Evolutionary conservation across 2,888 invertebrate genomes (phyloP), one percentile per base, ranked within the genome.

Genomic region (Pyralis farinalis): DNA sequence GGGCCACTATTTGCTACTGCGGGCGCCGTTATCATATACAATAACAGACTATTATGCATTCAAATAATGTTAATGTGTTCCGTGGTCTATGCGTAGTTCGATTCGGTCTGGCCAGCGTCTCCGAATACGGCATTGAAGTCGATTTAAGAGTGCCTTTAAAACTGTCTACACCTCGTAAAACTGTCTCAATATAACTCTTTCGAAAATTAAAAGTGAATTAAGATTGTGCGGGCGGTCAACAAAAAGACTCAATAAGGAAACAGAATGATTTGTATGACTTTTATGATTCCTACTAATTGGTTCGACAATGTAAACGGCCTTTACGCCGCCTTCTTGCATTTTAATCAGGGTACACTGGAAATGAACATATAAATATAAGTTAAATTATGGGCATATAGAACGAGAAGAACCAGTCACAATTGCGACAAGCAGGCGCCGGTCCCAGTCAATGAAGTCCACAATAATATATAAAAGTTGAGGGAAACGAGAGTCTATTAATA

Each of bases 321-420:
- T 70, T 66, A 58, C 65, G 58, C 58, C 64, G 75, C 64, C 72
- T 76, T 76, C 65, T 73, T 76, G 82, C 75, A 81, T 85, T 82
- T 84, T 83, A 84, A 83, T 82, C 72, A 75, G 71, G 61, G 69
- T 70, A 71, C 71, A 70, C 71, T 81, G 73, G 71, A 76, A 76
- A 79, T 79, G 78, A 77, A 76, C 71, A 74, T 73, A 71, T 16
- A 16, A 3, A 16, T 60, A 43, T 43, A 67, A 68, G 71, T 76
- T 74, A 71, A 76, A 72, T 71, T 79, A 82, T 80, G 77, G 75
- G 62, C 73, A 69, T 71, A 78, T 70, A 71, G 76, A 82, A 83
- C 85, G 68, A 82, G 81, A 83, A 79, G 80, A 84, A 84, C 86
- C 83, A 85, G 85, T 85, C 80, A 80, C 77, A 76, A 79, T 72